Base-by-base conservation (phyloP, 2,113 vertebrate genomes). In the Pangasianodon gigas region DNA sequence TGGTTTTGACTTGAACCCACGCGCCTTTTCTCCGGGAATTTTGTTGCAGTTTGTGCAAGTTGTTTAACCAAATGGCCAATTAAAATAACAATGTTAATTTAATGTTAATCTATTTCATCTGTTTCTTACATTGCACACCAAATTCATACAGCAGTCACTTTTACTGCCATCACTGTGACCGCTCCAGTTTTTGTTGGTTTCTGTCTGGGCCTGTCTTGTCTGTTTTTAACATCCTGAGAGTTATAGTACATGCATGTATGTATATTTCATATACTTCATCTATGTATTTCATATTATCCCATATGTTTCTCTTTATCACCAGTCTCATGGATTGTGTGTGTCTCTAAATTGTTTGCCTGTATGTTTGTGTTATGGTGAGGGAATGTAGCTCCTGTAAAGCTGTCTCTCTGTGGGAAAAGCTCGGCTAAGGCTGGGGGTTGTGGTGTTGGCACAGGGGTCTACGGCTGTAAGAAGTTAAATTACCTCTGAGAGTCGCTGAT, bases 391-490 rank as follows among this genome's bases (percentile, higher is more conserved):
- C 96, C 96, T 95, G 96, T 97, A 96, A 96, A 97, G 96, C 96
- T 95, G 95, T 96, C 97, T 96, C 96, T 97, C 97, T 96, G 96
- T 94, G 95, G 96, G 97, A 96, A 96, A 95, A 96, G 96, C 96
- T 97, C 96, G 96, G 96, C 96, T 96, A 96, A 96, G 95, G 95
- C 41, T 84, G 52, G 65, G 62, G 54, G 69, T 58, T 54, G 96
- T 96, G 96, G 95, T 95, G 96, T 97, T 97, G 96, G 97, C 96
- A 96, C 97, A 96, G 95, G 96, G 96, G 95, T 96, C 96, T 93
- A 94, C 93, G 94, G 96, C 96, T 97, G 97, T 96, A 96, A 97
- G 96, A 97, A 97, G 96, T 97, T 97, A 97, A 97, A 97, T 97
- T 97, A 97, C 96, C 97, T 97, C 96, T 96, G 97, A 96, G 96